These are phyloP conservation scores for Papilio elwesi DNA, from an alignment of 2,888 invertebrate species.

Conservation along the genomic window DNA sequence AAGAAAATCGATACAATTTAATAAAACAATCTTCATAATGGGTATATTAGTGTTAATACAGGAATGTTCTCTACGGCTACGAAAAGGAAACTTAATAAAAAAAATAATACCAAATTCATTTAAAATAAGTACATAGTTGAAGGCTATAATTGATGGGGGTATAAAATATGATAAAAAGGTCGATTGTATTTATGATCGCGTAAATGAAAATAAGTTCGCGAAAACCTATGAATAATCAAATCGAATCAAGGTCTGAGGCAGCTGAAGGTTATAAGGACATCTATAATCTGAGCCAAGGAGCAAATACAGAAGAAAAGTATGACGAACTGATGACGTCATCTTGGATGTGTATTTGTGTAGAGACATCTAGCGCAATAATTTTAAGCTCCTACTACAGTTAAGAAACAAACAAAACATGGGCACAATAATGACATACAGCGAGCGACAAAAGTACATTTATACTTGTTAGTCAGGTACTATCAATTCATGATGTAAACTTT, in stretches of 20 bases:
- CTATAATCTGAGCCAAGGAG: not conserved
- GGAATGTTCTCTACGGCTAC: slow-evolving; percentile 28
- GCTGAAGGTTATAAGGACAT: no score
- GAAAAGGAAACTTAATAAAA: not conserved
- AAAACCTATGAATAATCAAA: not conserved
- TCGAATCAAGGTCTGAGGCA: not conserved
- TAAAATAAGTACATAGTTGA: not conserved
- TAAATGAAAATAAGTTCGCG: not conserved
- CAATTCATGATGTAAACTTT: no score
- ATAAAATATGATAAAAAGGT: not conserved
- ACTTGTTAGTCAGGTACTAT: no score
- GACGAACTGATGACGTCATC: not conserved
- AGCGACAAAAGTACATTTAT: no score
- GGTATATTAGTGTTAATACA: slow-evolving; percentile 16
- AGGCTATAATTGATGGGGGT: not conserved
- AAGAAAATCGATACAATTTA: slow-evolving; percentile 24
- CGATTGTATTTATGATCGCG: not conserved
- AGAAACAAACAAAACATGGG: no score
- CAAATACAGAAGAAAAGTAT: not conserved
- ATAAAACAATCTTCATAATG: slow-evolving; percentile 33
- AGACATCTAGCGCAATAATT: no score
- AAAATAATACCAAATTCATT: slow-evolving; percentile 10
- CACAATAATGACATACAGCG: no score
- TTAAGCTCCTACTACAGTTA: no score
- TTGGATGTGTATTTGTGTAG: not conserved